Evolutionary conservation across 2,113 vertebrate genomes (phyloP), one percentile per base, ranked within the genome.

Genomic region (Vanacampus margaritifer): DNA sequence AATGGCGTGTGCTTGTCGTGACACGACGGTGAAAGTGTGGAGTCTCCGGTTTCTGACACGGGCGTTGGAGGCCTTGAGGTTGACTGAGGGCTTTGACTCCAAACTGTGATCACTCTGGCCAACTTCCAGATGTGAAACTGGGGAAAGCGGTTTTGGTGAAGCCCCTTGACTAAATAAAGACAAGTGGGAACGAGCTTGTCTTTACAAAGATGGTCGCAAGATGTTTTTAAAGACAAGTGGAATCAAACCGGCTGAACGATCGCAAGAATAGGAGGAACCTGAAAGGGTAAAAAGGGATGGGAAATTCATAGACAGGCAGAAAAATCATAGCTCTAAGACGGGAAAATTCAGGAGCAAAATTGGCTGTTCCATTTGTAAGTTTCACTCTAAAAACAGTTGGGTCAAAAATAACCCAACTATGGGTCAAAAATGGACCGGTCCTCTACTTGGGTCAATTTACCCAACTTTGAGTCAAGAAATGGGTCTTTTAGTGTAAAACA

Each of bases 1-100:
- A 77, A 71, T 59, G 68, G 69, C 71, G 60, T 48, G 69, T 39
- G 36, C 71, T 51, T 9, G 43, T 75, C 85, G 65, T 87, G 67
- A 61, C n/a, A 67, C 87, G 65, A 61, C 19, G 61, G 64, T 36
- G 46, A 73, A 72, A 72, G 71, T 69, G 71, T 19, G n/a, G 56
- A 2, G 17, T 67, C 23, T 78, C 65, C 36, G 5, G 37, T 76
- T 76, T 46, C 64, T 68, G 46, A 62, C 39, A 26, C 13, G 39
- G 39, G 39, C 39, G 39, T 39, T 6, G n/a, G 59, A 41, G 17
- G 23, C 60, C 60, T 62, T 6, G 39, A 41, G 60, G 37, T 24
- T 61, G 37, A 24, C 11, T 23, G 35, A 61, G 37, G 37, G 26
- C 54, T 57, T 57, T 57, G 54, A 32, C 37, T 41, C 23, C 2